Evolutionary conservation across 2,888 invertebrate genomes (phyloP).

Genomic region (Torymus tubicola): DNA sequence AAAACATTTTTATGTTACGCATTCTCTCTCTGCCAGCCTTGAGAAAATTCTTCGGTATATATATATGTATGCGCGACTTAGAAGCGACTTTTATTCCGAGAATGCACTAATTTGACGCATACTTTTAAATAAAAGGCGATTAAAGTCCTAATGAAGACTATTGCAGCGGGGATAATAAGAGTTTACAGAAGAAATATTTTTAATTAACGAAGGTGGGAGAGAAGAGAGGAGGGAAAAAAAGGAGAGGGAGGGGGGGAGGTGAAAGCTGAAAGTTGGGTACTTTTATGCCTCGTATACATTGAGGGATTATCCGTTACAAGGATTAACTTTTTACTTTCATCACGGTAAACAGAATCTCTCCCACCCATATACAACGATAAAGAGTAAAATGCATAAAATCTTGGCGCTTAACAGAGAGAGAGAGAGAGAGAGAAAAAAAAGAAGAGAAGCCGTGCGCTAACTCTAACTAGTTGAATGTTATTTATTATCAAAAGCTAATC

Average conservation of each 20-base stretch:
- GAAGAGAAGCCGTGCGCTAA: not conserved
- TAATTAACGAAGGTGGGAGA: conserved; percentile 25
- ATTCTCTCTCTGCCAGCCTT: too few species aligned
- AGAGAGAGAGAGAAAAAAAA: not conserved
- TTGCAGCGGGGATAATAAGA: not conserved
- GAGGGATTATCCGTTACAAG: conserved; percentile 46
- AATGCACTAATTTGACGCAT: too few species aligned
- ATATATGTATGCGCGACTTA: not conserved
- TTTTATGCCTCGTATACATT: conserved; percentile 36
- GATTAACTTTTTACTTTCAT: conserved; percentile 49
- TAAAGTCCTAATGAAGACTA: conserved; percentile 4
- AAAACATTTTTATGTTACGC: too few species aligned
- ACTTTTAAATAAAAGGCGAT: too few species aligned
- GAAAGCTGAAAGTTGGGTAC: conserved; percentile 27
- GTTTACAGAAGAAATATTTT: conserved; percentile 29
- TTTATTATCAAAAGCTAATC: conserved; percentile 34
- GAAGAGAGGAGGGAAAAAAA: conserved; percentile 13
- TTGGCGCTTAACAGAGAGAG: conserved; percentile 7
- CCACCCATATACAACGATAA: conserved; percentile 8
- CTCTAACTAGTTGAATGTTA: conserved; percentile 26
- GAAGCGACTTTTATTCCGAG: too few species aligned
- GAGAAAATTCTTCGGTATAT: not conserved
- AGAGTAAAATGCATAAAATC: conserved; percentile 21
- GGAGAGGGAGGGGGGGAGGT: not conserved
- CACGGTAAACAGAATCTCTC: conserved; percentile 8